Evolutionary conservation across 2,797 vertebrate species (phyloP).

Genomic region (Tokudaia muenninki): DNA sequence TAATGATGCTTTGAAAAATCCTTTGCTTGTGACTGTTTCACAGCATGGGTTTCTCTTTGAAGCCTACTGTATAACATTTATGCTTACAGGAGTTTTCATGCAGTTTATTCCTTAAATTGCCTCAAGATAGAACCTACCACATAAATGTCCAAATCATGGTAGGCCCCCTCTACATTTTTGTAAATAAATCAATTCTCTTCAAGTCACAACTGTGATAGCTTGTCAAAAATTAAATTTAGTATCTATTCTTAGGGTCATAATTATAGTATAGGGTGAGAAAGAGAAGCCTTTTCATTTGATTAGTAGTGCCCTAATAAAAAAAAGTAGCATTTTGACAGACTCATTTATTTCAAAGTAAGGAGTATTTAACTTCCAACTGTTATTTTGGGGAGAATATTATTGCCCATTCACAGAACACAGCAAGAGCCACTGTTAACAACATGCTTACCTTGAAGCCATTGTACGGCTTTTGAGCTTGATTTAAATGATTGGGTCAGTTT

Average conservation of each 20-base stretch:
- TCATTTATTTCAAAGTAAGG: constrained; percentile 46
- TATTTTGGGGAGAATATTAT: constrained; percentile 61
- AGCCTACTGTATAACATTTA: not conserved
- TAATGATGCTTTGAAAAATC: constrained; percentile 38
- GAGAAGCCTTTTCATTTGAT: not conserved
- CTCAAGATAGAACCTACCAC: constrained; percentile 41
- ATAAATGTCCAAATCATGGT: not conserved
- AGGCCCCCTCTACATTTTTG: not conserved
- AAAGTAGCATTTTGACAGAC: constrained; percentile 17
- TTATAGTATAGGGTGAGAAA: not conserved
- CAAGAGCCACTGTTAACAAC: constrained; percentile 25
- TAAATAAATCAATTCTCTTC: constrained; percentile 40
- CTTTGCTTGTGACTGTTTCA: not conserved
- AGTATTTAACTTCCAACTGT: constrained; percentile 65
- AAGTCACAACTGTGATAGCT: not conserved
- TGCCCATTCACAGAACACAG: constrained; percentile 68
- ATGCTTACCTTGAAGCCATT: constrained; percentile 31
- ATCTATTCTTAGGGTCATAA: constrained; percentile 39
- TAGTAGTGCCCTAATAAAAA: constrained; percentile 38
- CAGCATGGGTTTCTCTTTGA: constrained; percentile 28
- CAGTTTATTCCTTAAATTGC: constrained; percentile 57
- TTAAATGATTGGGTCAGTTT: constrained; percentile 66
- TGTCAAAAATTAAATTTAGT: constrained; percentile 54
- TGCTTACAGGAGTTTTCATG: constrained; percentile 1
- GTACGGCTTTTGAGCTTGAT: constrained; percentile 43